Conservation (phyloP, 1,140 invertebrate genomes). For the Panagrolaimus sp. region DNA sequence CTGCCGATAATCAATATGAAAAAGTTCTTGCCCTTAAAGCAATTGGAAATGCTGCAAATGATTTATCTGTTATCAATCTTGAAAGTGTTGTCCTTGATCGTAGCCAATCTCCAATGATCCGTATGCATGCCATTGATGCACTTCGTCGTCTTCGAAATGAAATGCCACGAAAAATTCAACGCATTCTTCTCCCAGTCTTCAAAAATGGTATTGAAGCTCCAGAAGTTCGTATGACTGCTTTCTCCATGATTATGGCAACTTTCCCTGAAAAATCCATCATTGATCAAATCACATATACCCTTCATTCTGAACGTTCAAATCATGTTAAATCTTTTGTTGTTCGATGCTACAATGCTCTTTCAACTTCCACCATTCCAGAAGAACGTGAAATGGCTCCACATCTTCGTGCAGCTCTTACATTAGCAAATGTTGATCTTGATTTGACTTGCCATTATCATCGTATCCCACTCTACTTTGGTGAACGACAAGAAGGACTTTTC, state of each 20-base stretch:
- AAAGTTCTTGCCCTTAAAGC: constrained; percentile 48
- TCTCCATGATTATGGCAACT: constrained; percentile 37
- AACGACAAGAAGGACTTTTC: constrained; percentile 40
- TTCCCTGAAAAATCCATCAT: constrained; percentile 19
- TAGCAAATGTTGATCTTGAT: neutral
- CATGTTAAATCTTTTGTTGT: constrained; percentile 40
- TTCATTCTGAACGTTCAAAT: constrained; percentile 30
- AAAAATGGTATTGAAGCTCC: constrained; percentile 33
- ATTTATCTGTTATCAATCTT: constrained; percentile 38
- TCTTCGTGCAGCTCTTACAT: constrained; percentile 30
- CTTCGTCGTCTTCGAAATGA: constrained; percentile 32
- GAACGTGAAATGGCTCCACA: constrained; percentile 36
- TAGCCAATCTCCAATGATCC: constrained; percentile 13
- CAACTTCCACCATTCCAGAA: constrained; percentile 28
- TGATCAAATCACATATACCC: constrained; percentile 28
- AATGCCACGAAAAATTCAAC: constrained; percentile 36
- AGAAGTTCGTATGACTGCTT: constrained; percentile 43
- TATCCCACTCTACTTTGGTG: constrained; percentile 26
- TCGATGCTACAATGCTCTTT: constrained; percentile 27
- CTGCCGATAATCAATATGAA: constrained; percentile 34
- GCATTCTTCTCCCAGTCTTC: constrained; percentile 38
- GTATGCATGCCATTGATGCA: constrained; percentile 28
- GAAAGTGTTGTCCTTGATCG: constrained; percentile 46
- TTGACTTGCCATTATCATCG: constrained; percentile 16
- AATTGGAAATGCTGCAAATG: constrained; percentile 48